Conservation (phyloP, 2,113 vertebrate species). For the Aythya baeri region DNA sequence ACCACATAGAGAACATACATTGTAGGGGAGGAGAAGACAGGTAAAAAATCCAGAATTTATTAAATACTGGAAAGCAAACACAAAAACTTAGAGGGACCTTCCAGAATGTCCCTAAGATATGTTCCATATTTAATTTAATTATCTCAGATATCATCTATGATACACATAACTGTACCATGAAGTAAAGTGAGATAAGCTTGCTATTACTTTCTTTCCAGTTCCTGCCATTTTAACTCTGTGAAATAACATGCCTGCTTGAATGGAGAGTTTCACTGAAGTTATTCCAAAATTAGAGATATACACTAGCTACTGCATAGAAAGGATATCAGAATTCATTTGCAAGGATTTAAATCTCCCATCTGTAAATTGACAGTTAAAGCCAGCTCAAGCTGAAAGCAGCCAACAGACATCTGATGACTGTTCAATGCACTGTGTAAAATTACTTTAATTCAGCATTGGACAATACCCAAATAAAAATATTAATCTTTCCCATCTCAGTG, state of each 20-base stretch:
- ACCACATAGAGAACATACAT: neutral
- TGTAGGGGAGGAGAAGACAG: neutral
- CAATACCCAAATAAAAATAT: conserved; percentile 21
- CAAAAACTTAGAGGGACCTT: neutral
- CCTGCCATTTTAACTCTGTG: neutral
- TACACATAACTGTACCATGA: neutral
- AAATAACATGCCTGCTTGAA: neutral
- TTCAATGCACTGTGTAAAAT: neutral
- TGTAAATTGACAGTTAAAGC: conserved; percentile 10
- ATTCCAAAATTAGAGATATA: neutral
- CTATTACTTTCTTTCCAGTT: neutral
- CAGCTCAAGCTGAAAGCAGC: neutral
- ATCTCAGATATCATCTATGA: neutral
- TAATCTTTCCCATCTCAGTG: neutral
- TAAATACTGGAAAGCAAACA: neutral
- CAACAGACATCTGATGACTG: neutral
- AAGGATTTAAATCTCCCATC: neutral
- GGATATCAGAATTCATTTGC: neutral
- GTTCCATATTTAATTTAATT: neutral
- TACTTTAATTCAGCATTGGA: conserved; percentile 30
- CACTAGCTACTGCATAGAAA: neutral
- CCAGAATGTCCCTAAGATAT: neutral
- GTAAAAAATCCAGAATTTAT: neutral
- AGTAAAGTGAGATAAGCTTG: neutral
- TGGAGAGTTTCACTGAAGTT: neutral